Evolutionary conservation across 2,888 invertebrate genomes (phyloP).

Genomic region (Scotopteryx bipunctaria): DNA sequence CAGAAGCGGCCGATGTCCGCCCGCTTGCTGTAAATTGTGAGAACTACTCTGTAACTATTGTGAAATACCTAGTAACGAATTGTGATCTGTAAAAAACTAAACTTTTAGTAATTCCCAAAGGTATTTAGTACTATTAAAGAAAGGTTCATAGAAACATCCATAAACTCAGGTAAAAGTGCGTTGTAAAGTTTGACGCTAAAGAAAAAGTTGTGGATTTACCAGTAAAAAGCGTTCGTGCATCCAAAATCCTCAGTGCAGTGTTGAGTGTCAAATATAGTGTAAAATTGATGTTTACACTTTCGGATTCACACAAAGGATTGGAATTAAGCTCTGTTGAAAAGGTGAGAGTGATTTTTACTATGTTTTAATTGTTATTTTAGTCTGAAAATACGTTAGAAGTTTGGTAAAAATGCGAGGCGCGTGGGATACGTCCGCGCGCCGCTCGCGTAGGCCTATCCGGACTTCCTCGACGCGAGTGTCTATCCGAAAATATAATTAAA

Average conservation of each 20-base stretch:
- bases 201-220: neutral
- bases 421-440: slow-evolving; percentile 7
- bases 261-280: slow-evolving; percentile 48
- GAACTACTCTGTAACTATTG: slow-evolving; percentile 20
- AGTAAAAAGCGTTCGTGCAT: slow-evolving; percentile 4
- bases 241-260: slow-evolving; percentile 42
- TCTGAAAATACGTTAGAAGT: slow-evolving; percentile 39
- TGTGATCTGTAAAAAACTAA: too few species aligned
- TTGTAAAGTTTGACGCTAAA: neutral
- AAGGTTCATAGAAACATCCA: neutral
- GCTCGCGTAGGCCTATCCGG: slow-evolving; percentile 57
- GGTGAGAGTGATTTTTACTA: slow-evolving; percentile 52
- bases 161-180: neutral
- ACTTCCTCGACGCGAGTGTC: slow-evolving; percentile 4
- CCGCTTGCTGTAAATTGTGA: neutral
- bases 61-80: slow-evolving; percentile 23
- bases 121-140: neutral
- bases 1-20: slow-evolving; percentile 50
- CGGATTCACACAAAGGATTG: slow-evolving; percentile 67
- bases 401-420: neutral
- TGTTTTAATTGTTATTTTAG: slow-evolving; percentile 22
- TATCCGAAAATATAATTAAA: neutral
- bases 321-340: slow-evolving; percentile 62
- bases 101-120: too few species aligned
- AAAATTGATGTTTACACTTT: slow-evolving; percentile 49